A percentile compares a stretch with the other conserved stretches of the same genome.
These are phyloP conservation scores for Rhinogobius similis DNA, from an alignment of 2,113 vertebrate species.

Conservation along the genomic window DNA sequence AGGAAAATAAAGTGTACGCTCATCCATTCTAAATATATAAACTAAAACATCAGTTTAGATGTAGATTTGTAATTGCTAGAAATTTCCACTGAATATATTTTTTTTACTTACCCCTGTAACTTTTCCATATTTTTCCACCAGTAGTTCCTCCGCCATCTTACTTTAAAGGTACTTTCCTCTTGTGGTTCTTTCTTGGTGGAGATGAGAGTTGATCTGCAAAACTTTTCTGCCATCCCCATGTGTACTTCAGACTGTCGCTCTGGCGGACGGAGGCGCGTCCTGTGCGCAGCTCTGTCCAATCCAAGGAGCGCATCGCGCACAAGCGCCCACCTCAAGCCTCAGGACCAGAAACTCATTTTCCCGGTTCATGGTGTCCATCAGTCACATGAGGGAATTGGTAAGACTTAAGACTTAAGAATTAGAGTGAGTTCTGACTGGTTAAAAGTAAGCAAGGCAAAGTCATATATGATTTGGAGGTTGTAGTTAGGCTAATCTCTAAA, in stretches of 20 bases:
- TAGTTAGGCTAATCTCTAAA: not conserved
- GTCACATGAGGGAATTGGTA: not conserved
- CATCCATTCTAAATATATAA: not conserved
- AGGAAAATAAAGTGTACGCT: not conserved
- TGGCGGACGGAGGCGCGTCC: constrained; percentile 40
- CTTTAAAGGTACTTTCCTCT: constrained; percentile 24
- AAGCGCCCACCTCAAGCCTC: too few species aligned
- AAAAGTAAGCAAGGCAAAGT: not conserved
- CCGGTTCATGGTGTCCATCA: not conserved
- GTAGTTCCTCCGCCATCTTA: constrained; percentile 76
- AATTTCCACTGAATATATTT: not conserved
- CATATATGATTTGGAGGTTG: too few species aligned
- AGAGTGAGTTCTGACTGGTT: not conserved
- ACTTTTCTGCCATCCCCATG: constrained; percentile 43
- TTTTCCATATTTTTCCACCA: constrained; percentile 56
- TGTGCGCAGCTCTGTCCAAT: not conserved
- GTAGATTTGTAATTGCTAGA: not conserved
- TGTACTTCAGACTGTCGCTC: constrained; percentile 34
- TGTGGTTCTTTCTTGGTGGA: constrained; percentile 19
- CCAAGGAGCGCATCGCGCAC: constrained; percentile 1
- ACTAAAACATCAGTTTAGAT: not conserved
- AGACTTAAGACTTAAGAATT: not conserved
- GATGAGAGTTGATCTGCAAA: constrained; percentile 24
- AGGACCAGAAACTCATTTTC: not conserved
- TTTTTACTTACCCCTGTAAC: constrained; percentile 63